Percentiles rank a stretch among this genome's conserved stretches.
These are phyloP conservation scores for Platycheirus albimanus DNA, from an alignment of 2,888 invertebrate genomes.

Conservation along the genomic window DNA sequence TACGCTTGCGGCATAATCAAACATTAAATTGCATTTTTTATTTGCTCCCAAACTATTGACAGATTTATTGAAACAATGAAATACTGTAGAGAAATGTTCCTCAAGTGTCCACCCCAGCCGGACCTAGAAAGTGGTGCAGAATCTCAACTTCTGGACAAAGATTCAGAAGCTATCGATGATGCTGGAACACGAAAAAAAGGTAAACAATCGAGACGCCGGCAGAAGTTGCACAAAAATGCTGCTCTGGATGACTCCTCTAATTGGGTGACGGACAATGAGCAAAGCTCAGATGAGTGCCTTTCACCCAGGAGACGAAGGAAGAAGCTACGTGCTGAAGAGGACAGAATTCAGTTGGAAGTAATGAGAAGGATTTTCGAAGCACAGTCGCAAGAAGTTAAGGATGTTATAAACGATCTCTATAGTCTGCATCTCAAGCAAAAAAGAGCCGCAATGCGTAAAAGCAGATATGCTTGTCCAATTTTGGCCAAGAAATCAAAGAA, in stretches of 20 bases:
- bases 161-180: constrained; percentile 22
- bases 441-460: neutral
- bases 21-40: neutral
- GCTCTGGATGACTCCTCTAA: constrained; percentile 43
- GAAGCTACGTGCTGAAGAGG: constrained; percentile 1
- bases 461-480: neutral
- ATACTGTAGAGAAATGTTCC: constrained; percentile 56
- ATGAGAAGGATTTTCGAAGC: constrained; percentile 45
- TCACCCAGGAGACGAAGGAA: constrained; percentile 31
- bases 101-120: constrained; percentile 45
- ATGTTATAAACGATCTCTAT: constrained; percentile 34
- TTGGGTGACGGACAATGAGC: constrained; percentile 52
- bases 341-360: constrained; percentile 1
- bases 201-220: constrained; percentile 5
- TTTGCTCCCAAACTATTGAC: neutral
- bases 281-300: constrained; percentile 2
- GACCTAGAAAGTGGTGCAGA: constrained; percentile 8
- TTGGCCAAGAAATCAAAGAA: neutral
- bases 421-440: constrained; percentile 30
- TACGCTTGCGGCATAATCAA: neutral
- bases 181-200: constrained; percentile 11
- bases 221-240: constrained; percentile 4
- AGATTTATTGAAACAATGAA: constrained; percentile 11
- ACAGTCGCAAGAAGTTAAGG: constrained; percentile 53
- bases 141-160: constrained; percentile 36